phyloP scores from a whole-genome alignment of 2,113 vertebrate species.

The Accipiter cooperii region DNA sequence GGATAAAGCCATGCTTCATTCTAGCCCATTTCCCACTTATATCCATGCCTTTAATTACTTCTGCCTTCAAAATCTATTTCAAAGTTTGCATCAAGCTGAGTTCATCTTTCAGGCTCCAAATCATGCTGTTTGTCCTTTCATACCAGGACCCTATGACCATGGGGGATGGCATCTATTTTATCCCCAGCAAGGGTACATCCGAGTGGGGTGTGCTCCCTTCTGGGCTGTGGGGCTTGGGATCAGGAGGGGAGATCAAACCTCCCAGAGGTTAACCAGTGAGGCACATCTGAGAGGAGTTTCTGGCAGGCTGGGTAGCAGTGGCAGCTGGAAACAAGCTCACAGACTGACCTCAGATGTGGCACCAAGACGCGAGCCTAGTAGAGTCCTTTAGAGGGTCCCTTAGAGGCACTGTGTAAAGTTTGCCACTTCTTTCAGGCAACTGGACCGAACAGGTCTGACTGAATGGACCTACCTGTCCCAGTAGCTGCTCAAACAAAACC shows the following conservation, averaged over 20 bases:
- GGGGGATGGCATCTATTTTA: not conserved
- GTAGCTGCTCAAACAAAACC: not conserved
- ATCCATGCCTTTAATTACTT: not conserved
- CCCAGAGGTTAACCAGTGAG: not conserved
- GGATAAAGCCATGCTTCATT: not conserved
- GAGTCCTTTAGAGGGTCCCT: not conserved
- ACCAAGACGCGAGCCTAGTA: rapidly evolving
- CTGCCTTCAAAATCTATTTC: not conserved
- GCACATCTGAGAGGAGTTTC: not conserved
- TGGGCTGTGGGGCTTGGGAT: not conserved
- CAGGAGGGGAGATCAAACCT: not conserved
- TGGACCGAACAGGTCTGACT: not conserved
- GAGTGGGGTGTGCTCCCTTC: rapidly evolving
- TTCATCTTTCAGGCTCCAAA: not conserved
- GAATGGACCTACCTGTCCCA: not conserved
- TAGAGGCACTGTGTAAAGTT: not conserved
- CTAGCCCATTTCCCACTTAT: not conserved
- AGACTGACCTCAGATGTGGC: not conserved
- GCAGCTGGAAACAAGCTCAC: not conserved
- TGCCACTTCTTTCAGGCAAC: not conserved
- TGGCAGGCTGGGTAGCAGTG: not conserved
- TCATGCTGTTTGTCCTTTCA: not conserved
- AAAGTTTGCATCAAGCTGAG: not conserved
- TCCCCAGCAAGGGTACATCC: not conserved
- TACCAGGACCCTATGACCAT: too few relatives aligned